These are phyloP conservation scores for Pluvianellus socialis DNA, from an alignment of 2,113 vertebrate genomes.

Conservation along the genomic window DNA sequence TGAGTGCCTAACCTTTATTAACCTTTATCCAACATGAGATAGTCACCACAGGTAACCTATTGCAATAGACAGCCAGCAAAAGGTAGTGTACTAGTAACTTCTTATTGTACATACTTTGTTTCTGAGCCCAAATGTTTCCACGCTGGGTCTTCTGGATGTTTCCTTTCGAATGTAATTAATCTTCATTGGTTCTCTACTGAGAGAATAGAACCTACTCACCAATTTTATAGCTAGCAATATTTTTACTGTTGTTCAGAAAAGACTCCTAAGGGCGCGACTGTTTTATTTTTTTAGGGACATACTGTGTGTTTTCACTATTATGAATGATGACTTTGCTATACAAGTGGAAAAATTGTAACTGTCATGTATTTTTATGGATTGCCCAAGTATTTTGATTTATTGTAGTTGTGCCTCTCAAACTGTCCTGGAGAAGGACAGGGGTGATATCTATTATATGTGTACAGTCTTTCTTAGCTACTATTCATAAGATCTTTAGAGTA, in stretches of 20 bases:
- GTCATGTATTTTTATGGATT: conserved; percentile 45
- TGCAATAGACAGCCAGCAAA: not conserved
- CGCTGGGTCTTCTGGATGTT: not conserved
- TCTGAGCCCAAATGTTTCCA: not conserved
- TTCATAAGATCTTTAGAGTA: not conserved
- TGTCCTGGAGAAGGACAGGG: conserved; percentile 18
- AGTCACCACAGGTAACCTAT: not conserved
- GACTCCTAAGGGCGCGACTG: conserved; percentile 43
- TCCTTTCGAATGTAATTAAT: conserved; percentile 57
- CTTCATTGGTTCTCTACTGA: conserved; percentile 64
- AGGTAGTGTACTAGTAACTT: not conserved
- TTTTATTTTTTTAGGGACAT: conserved; percentile 72
- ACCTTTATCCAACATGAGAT: not conserved
- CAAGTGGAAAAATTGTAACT: conserved; percentile 40
- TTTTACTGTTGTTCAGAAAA: conserved; percentile 71
- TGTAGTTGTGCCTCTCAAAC: conserved; percentile 32
- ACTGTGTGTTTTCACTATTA: conserved; percentile 61
- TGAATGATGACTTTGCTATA: conserved; percentile 60
- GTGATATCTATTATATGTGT: not conserved
- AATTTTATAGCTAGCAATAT: conserved; percentile 68
- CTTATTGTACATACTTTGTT: not conserved
- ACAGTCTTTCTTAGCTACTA: not conserved
- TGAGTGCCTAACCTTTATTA: conserved; percentile 6
- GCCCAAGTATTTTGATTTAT: conserved; percentile 55
- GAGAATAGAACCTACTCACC: conserved; percentile 64